A percentile compares a stretch with the other conserved stretches of the same genome.
These are phyloP conservation scores for Paracentrotus lividus DNA, from an alignment of 53 echinoderm and acorn worm species.

Conservation along the genomic window DNA sequence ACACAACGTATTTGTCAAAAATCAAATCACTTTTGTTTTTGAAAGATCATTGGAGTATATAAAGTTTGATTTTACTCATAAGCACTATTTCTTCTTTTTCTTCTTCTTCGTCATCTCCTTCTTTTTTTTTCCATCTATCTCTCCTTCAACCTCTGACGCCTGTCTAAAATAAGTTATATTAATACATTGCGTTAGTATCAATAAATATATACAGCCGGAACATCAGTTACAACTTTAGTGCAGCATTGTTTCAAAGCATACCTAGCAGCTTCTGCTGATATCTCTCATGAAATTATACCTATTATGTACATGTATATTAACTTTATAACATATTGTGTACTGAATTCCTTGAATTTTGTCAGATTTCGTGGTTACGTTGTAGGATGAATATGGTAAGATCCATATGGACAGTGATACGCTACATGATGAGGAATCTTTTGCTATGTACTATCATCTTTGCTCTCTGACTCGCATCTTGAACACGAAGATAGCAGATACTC, in stretches of 20 bases:
- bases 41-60: background rate
- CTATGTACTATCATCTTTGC: background rate
- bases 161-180: constrained; percentile 52
- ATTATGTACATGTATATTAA: too few species aligned
- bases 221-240: constrained; percentile 11
- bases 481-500: background rate
- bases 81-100: background rate
- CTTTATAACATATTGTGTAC: too few species aligned
- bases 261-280: background rate
- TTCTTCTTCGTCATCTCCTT: too few species aligned
- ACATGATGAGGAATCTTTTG: background rate
- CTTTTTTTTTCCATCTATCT: too few species aligned
- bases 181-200: background rate
- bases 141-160: background rate
- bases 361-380: background rate
- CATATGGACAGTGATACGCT: background rate
- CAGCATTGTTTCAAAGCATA: constrained; percentile 27
- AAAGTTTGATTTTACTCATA: background rate
- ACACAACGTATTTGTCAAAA: background rate
- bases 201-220: constrained; percentile 43
- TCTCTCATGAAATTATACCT: background rate
- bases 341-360: too few species aligned
- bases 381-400: background rate
- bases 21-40: background rate
- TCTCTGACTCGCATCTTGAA: background rate